Evolutionary conservation across 2,113 vertebrate genomes (phyloP).

Genomic region (Oncorhynchus mykiss): DNA sequence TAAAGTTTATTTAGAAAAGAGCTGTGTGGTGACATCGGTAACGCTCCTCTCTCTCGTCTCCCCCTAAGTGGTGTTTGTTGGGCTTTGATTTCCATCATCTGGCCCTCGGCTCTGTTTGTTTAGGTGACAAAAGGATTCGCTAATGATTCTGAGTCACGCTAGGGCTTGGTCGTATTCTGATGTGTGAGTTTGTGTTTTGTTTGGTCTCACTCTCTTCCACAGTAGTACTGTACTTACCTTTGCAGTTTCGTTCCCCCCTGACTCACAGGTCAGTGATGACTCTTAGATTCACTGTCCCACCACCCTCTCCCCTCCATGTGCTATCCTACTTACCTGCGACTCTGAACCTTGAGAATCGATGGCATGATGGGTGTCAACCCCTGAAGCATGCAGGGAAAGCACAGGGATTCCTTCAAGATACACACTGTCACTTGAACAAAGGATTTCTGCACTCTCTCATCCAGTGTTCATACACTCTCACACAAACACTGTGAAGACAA

Average conservation of each 20-base stretch:
- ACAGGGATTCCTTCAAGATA: slow-evolving; percentile 33
- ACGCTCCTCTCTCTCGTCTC: background rate
- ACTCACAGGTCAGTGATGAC: background rate
- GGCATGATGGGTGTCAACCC: slow-evolving; percentile 6
- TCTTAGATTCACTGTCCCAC: background rate
- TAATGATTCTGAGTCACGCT: slow-evolving; percentile 13
- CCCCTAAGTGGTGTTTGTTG: slow-evolving; percentile 4
- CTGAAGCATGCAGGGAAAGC: slow-evolving; percentile 20
- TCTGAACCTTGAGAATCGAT: background rate
- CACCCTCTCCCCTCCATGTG: background rate
- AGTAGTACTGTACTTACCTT: too few species aligned
- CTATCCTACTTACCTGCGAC: background rate
- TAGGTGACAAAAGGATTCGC: slow-evolving; percentile 15
- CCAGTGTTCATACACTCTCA: slow-evolving; percentile 29
- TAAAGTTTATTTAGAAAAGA: slow-evolving; percentile 40
- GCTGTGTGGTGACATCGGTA: slow-evolving; percentile 29
- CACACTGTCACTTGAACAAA: slow-evolving; percentile 45
- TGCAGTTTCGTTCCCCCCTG: too few species aligned
- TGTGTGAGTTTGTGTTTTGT: background rate
- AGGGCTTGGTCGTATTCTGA: background rate
- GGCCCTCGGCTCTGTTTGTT: slow-evolving; percentile 5
- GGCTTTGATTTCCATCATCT: slow-evolving; percentile 23
- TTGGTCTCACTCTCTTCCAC: background rate
- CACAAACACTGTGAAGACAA: slow-evolving; percentile 27
- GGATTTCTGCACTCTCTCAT: slow-evolving; percentile 25